Conservation (phyloP, 37 sponge, comb jelly and placozoan species). For the Trichoplax adhaerens region DNA sequence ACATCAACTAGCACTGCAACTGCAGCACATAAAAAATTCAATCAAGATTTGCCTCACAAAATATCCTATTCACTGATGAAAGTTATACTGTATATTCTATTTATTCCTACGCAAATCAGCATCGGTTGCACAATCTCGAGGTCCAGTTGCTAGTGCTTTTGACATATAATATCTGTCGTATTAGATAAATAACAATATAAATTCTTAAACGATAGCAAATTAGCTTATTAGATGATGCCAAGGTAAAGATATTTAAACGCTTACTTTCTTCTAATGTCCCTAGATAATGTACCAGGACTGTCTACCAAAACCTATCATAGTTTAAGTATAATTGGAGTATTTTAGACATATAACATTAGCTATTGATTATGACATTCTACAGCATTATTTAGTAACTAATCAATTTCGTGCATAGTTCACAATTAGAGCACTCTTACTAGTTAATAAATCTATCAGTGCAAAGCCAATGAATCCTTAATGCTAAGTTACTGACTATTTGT, state of each 20-base stretch:
- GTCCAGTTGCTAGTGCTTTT: conserved; percentile 30
- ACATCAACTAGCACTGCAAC: conserved; percentile 63
- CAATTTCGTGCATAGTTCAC: too few species aligned
- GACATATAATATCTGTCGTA: conserved; percentile 20
- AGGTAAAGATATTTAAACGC: too few species aligned
- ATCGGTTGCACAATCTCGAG: conserved; percentile 35
- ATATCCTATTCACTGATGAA: background rate
- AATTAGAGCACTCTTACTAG: too few species aligned
- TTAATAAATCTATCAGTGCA: too few species aligned
- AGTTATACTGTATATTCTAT: background rate
- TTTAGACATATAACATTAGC: too few species aligned
- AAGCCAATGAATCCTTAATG: too few species aligned
- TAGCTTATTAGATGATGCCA: too few species aligned
- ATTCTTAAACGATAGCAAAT: too few species aligned
- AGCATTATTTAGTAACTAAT: too few species aligned
- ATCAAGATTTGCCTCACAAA: background rate
- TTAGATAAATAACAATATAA: too few species aligned
- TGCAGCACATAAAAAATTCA: background rate
- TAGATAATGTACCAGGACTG: conserved; percentile 49
- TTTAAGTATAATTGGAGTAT: too few species aligned
- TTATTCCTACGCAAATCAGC: conserved; percentile 36
- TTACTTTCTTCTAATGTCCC: conserved; percentile 25
- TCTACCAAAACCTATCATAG: conserved; percentile 36
- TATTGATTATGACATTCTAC: too few species aligned
- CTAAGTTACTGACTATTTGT: conserved; percentile 35